Base-by-base conservation (phyloP, 2,113 vertebrate species). In the Coryphaenoides rupestris region DNA sequence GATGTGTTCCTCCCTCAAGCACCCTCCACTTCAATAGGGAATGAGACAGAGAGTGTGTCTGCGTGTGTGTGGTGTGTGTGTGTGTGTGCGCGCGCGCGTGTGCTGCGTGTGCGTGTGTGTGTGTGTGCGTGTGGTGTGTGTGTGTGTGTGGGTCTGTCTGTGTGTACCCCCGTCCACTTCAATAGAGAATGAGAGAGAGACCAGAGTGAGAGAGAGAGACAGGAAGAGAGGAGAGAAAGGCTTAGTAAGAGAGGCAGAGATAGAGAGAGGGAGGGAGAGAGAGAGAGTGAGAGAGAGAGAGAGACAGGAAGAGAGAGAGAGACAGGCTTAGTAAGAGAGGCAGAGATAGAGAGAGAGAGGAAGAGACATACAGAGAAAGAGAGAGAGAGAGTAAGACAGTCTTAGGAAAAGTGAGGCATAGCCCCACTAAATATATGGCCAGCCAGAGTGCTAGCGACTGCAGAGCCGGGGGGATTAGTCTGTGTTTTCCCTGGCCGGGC, bases 381-480 rank as follows among this genome's bases (percentile, higher is more conserved):
- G 19, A 24, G 23, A 33, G 26, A 66, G 2, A 15, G 19, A 60
- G 19, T 3, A 45, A 72, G 45, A 62, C 3, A 17, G 15, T 28
- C 15, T 22, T 21, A 16, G 16, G 52, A 63, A n/a, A n/a, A n/a
- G n/a, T n/a, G n/a, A n/a, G 17, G 24, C 28, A 26, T 49, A 16
- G 24, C 49, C 13, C 28, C 28, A 55, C 23, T 0, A 2, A n/a
- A 28, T n/a, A n/a, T n/a, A 33, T 16, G 23, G 47, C 60, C 62
- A 78, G 65, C 28, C 26, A 55, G n/a, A 50, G 58, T 50, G 49
- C 52, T 19, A 52, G 46, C 24, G 56, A 59, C 23, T 17, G 17
- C 26, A 47, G 50, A 65, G 26, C 45, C 40, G 5, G 58, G 33
- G n/a, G 23, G n/a, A 65, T 58, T 46, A 63, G 52, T 16, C 69